phyloP scores from a whole-genome alignment of 1,140 invertebrate species.

The Micrasema minimum region DNA sequence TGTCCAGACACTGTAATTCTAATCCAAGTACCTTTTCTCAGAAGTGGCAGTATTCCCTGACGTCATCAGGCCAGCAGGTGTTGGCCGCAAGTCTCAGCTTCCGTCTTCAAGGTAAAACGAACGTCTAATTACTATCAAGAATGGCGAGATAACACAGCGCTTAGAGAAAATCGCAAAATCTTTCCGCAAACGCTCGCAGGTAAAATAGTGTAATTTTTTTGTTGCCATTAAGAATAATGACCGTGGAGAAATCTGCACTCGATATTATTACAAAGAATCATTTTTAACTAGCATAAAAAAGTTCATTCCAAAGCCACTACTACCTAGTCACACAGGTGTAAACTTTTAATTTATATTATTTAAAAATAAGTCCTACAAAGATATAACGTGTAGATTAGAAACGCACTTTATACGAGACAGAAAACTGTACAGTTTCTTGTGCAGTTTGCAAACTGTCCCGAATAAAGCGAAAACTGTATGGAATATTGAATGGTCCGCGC shows the following conservation, averaged over 20 bases:
- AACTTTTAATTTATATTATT: no score
- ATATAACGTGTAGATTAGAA: no score
- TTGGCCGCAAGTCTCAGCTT: slow-evolving; percentile 4
- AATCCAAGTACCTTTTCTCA: slow-evolving; percentile 28
- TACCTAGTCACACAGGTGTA: no score
- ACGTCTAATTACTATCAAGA: slow-evolving; percentile 15
- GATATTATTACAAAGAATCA: no score
- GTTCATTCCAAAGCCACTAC: no score
- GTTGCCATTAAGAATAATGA: slow-evolving; percentile 8
- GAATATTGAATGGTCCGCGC: no score
- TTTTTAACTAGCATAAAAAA: no score
- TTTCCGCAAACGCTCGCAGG: slow-evolving; percentile 12
- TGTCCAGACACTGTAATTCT: slow-evolving; percentile 33
- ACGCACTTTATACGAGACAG: no score
- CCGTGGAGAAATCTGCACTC: slow-evolving; percentile 3
- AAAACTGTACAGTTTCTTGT: no score
- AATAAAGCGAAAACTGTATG: no score
- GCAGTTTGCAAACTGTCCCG: no score
- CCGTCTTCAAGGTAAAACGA: slow-evolving; percentile 25
- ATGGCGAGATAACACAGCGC: not conserved
- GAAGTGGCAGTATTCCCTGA: not conserved
- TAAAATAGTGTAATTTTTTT: not conserved
- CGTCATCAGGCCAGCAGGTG: not conserved
- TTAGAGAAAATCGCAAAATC: slow-evolving; percentile 3
- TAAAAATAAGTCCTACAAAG: no score